Evolutionary conservation across 2,888 invertebrate genomes (phyloP), one percentile per base, ranked within the genome.

Genomic region (Andrena hattorfiana): DNA sequence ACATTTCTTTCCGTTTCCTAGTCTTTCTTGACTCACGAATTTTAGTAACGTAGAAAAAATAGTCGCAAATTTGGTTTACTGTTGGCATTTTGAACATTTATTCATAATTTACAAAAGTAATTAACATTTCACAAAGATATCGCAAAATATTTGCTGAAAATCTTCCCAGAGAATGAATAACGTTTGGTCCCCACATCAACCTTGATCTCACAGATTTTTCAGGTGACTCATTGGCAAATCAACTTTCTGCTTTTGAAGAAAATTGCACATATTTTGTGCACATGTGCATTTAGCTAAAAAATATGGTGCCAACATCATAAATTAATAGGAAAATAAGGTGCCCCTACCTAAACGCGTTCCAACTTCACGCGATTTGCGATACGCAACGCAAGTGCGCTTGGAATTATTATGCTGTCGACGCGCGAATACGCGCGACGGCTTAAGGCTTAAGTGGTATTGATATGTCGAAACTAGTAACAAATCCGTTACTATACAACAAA

Each of bases 1-100:
- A 64, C 63, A 82, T 81, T 73, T 81, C 76, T 85, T 72, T 81
- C 70, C 77, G 70, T 68, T 28, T 62, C 75, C 77, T 59, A 48
- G 56, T 76, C 51, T 63, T 70, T 74, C 74, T 80, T 35, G 72
- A 23, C 42, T 70, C 84, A 66, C 77, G 66, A 60, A 71, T 76
- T 69, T 73, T 59, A 13, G 23, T 74, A 23, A 13, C 62, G 68
- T 35, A 8, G 60, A 69, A 48, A 51, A 23, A 84, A 89, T 89
- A 84, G 80, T 85, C 83, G 81, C 81, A 62, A 85, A 71, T 85
- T 79, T 81, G 81, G 68, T 77, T 84, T 80, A 73, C 67, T 66
- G 81, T 85, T 87, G 86, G 89, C 90, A 90, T 90, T 85, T 62
- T 83, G 66, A 77, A 77, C 81, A 80, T 78, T 78, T 73, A 82